phyloP scores from a whole-genome alignment of 2,113 vertebrate genomes.

The Microtus montanus region DNA sequence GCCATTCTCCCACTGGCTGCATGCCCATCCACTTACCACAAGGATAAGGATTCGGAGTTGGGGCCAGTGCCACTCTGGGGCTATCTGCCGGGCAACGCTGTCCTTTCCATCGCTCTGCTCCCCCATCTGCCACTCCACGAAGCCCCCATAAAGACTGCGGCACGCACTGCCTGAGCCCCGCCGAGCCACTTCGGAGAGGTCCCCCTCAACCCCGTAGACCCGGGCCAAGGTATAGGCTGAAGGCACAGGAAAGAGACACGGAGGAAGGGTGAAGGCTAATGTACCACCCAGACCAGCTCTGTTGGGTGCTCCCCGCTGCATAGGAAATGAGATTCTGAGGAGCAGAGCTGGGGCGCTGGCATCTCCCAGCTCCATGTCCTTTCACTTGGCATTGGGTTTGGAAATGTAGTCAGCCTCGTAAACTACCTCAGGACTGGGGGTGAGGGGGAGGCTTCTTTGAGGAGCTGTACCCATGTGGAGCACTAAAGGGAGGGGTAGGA shows the following conservation, averaged over 20 bases:
- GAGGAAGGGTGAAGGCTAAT: background rate
- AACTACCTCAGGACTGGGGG: background rate
- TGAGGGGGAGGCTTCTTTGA: background rate
- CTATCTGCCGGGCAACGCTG: conserved; percentile 93
- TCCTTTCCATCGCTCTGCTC: conserved; percentile 90
- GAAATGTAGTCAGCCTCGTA: background rate
- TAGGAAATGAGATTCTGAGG: fast-evolving
- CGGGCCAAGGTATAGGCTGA: conserved; percentile 91
- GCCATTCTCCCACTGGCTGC: fast-evolving
- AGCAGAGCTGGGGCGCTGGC: too few species aligned
- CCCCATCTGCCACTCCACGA: conserved; percentile 96
- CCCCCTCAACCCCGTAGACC: conserved; percentile 90
- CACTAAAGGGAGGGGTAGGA: background rate
- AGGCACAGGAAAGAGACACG: fast-evolving
- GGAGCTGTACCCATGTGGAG: background rate
- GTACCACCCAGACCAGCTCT: background rate
- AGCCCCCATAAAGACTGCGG: conserved; percentile 94
- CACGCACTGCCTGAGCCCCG: conserved; percentile 96
- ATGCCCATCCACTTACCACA: conserved; percentile 88
- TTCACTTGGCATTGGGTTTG: background rate
- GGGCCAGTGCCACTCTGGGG: conserved; percentile 93
- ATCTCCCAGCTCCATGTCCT: background rate
- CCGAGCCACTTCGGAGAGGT: conserved; percentile 94
- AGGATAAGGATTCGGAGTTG: conserved; percentile 93
- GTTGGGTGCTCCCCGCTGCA: background rate